phyloP scores from a whole-genome alignment of 2,113 vertebrate genomes.

The Dermatemys mawii region DNA sequence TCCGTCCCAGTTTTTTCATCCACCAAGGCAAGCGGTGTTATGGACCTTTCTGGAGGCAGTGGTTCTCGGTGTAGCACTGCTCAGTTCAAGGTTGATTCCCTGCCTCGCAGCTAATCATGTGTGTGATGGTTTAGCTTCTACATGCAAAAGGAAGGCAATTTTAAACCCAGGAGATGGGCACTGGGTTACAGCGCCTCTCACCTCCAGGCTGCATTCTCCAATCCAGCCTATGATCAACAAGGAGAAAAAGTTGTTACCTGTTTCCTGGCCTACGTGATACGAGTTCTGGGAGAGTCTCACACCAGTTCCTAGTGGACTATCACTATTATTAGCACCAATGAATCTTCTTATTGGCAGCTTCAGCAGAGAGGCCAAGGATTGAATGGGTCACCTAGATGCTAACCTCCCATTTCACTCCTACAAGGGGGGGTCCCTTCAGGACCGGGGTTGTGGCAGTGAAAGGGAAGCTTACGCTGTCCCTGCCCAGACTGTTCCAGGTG shows the following conservation, averaged over 20 bases:
- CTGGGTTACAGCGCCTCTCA: neutral
- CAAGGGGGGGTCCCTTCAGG: conserved; percentile 39
- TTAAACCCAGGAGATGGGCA: neutral
- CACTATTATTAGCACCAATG: conserved; percentile 48
- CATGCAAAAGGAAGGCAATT: neutral
- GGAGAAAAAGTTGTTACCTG: neutral
- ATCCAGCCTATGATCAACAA: neutral
- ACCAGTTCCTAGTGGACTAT: conserved; percentile 47
- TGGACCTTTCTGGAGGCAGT: neutral
- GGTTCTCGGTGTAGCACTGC: neutral
- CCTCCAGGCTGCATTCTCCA: neutral
- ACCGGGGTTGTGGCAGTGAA: conserved; percentile 21
- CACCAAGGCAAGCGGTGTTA: neutral
- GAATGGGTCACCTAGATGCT: conserved; percentile 38
- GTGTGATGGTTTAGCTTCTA: neutral
- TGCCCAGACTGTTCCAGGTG: conserved; percentile 57
- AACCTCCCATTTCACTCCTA: neutral
- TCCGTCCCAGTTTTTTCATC: neutral
- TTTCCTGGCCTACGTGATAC: neutral
- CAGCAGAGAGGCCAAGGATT: conserved; percentile 22
- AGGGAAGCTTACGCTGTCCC: conserved; percentile 45
- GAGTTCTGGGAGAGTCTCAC: neutral
- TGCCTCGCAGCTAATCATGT: neutral
- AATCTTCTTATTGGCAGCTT: conserved; percentile 51
- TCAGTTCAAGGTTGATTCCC: neutral